These are phyloP conservation scores for Lepidochitona cinerea DNA, from an alignment of 2,888 invertebrate species.

Conservation along the genomic window DNA sequence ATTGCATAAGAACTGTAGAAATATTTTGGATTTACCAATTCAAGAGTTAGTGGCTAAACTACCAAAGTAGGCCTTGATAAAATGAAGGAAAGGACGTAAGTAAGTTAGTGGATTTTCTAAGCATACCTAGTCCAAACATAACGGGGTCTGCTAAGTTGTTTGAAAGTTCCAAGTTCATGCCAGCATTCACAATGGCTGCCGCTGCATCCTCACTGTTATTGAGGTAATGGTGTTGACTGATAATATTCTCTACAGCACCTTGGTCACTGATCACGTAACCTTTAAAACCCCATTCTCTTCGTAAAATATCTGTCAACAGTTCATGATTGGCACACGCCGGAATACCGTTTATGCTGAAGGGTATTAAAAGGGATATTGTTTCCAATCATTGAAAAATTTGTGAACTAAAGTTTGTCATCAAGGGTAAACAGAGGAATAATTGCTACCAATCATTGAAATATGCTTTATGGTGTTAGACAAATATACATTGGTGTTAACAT, in stretches of 20 bases:
- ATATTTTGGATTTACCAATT: background rate
- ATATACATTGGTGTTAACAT: no score
- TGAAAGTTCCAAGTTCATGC: conserved; percentile 53
- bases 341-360: conserved; percentile 60
- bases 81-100: no score
- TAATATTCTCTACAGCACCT: conserved; percentile 58
- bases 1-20: no score
- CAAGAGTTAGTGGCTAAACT: no score
- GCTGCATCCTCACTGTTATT: conserved; percentile 49
- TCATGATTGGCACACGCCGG: conserved; percentile 63
- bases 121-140: background rate
- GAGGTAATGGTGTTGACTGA: conserved; percentile 48
- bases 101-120: background rate
- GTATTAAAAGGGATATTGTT: no score
- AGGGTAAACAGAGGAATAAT: no score
- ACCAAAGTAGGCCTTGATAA: no score
- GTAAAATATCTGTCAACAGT: conserved; percentile 58
- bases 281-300: conserved; percentile 60
- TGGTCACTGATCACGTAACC: conserved; percentile 66
- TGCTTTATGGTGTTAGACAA: no score
- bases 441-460: no score
- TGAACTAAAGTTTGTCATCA: no score
- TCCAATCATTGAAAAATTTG: no score
- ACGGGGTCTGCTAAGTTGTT: background rate
- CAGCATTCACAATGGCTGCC: conserved; percentile 53